Evolutionary conservation across 1,140 invertebrate species (phyloP), one percentile per base, ranked within the genome.

Genomic region (Chironomus striatipennis): DNA sequence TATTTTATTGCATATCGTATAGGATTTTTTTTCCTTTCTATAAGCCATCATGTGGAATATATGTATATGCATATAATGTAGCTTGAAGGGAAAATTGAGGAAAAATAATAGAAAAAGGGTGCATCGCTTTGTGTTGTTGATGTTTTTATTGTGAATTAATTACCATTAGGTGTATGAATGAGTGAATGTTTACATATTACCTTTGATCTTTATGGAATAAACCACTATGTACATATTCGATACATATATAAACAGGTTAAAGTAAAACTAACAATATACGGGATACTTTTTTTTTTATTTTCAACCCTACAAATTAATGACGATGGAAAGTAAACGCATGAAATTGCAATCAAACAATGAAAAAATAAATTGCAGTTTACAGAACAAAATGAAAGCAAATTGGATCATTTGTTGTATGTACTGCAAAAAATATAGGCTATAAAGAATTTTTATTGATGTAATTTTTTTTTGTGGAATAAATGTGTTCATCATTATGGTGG

Each of bases 81-180:
- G 47, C 47, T 57, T n/a, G 12, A 57, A 57, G 47, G 47, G 47
- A 57, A 57, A n/a, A 70, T 18, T 8, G 65, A 17, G 17, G 65
- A n/a, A 9, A 20, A 57, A 10, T 57, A n/a, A 10, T 57, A 57
- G 47, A 10, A n/a, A n/a, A 12, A 57, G 47, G n/a, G 47, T 57
- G 47, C 47, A n/a, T 10, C 47, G 9, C n/a, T 57, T 57, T 57
- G 65, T 9, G 65, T 17, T 70, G 65, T 70, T 70, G 65, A 70
- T 70, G 20, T 70, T 70, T 70, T 70, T 70, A 70, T 70, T 70
- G 17, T 18, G 65, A 70, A 70, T 20, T 70, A 70, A 70, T 70
- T 70, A 70, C 65, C 65, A 21, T 70, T 70, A 20, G 17, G 65
- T 70, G n/a, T 15, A 18, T 70, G 3, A 18, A 70, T 70, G 9